phyloP scores from a whole-genome alignment of 2,888 invertebrate species.

The Lasioglossum lativentre region DNA sequence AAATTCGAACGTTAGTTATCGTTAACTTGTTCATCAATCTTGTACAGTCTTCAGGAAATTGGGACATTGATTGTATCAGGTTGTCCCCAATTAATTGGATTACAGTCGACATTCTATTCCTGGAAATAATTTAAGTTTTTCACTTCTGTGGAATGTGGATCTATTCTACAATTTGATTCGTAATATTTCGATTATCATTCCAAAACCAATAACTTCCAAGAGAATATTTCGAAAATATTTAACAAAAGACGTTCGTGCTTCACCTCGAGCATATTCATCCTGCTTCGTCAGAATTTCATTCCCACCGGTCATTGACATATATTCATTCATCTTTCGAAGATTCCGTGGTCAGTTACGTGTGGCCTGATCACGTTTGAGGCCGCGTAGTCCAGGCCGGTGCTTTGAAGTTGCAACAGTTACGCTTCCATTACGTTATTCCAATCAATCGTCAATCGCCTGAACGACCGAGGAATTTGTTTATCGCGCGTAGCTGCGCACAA shows the following conservation, averaged over 20 bases:
- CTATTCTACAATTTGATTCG: no score
- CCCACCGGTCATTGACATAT: neutral
- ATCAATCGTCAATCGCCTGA: constrained; percentile 71
- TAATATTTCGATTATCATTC: no score
- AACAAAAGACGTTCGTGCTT: neutral
- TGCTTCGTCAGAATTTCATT: neutral
- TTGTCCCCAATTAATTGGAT: no score
- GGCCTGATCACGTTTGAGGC: neutral
- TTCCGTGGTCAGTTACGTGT: neutral
- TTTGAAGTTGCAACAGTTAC: constrained; percentile 33
- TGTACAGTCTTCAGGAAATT: neutral
- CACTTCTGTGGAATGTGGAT: no score
- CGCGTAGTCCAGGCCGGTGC: neutral
- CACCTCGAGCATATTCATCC: neutral
- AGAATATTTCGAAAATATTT: no score
- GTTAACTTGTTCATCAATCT: no score
- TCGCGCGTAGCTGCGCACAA: constrained; percentile 63
- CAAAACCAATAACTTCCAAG: no score
- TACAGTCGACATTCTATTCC: no score
- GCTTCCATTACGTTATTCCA: constrained; percentile 52
- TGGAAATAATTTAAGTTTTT: neutral
- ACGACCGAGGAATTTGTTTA: constrained; percentile 76
- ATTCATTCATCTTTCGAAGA: neutral
- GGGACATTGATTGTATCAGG: neutral
- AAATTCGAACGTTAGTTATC: neutral